A percentile compares a stretch with the other conserved stretches of the same genome.
Conservation (phyloP, 2,888 invertebrate genomes). For the Yponomeuta malinellus region DNA sequence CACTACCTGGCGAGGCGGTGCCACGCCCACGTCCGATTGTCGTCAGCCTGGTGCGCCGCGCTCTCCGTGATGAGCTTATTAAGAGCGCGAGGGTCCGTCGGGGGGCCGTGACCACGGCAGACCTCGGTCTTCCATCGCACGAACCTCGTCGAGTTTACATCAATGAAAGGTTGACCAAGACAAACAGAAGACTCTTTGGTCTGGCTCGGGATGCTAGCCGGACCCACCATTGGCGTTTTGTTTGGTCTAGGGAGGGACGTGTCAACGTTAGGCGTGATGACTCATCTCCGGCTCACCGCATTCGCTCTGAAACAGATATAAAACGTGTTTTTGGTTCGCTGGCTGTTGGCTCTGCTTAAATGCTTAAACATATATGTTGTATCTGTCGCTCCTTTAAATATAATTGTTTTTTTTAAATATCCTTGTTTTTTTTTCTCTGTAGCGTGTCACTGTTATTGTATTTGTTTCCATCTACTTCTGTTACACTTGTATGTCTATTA, state of each 20-base stretch:
- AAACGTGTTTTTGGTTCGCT: not conserved
- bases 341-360: too few species aligned
- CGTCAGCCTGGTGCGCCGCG: slow-evolving; percentile 2
- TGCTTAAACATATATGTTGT: too few species aligned
- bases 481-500: too few species aligned
- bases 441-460: too few species aligned
- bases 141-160: not conserved
- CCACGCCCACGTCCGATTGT: slow-evolving; percentile 8
- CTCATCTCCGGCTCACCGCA: not conserved
- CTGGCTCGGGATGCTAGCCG: not conserved
- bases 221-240: not conserved
- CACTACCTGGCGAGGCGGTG: too few species aligned
- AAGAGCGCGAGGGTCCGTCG: slow-evolving; percentile 7
- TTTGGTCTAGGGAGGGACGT: slow-evolving; percentile 11
- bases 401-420: too few species aligned
- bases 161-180: slow-evolving; percentile 5
- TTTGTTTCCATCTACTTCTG: too few species aligned
- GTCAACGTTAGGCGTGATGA: not conserved
- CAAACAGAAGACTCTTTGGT: slow-evolving; percentile 3
- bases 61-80: slow-evolving; percentile 4
- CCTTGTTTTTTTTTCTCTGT: too few species aligned
- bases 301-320: not conserved
- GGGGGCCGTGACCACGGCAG: not conserved
- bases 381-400: too few species aligned
- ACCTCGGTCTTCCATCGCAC: slow-evolving; percentile 4